Conservation (phyloP, 2,113 vertebrate species). For the Colinus virginianus region DNA sequence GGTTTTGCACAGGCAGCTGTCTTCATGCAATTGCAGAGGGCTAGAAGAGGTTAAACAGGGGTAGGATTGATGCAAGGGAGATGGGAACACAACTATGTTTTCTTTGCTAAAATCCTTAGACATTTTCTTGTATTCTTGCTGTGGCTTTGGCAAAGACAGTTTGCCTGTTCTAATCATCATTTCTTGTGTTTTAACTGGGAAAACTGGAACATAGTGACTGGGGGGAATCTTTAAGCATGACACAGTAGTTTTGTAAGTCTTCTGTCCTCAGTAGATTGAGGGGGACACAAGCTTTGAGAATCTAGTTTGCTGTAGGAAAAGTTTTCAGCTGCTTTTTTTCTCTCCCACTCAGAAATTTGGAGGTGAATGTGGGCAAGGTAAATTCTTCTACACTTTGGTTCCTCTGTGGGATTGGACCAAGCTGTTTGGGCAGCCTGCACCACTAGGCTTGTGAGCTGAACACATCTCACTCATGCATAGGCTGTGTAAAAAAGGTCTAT, state of each 20-base stretch:
- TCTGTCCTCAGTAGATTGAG: not conserved
- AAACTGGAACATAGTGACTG: not conserved
- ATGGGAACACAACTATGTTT: not conserved
- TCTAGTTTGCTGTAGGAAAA: not conserved
- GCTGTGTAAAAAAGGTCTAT: not conserved
- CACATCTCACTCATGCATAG: accelerated
- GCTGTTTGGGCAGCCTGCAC: not conserved
- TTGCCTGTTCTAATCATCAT: not conserved
- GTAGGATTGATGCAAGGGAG: not conserved
- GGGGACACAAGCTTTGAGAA: not conserved
- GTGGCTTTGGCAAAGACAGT: not conserved
- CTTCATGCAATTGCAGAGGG: not conserved
- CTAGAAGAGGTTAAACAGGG: not conserved
- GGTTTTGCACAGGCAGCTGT: not conserved
- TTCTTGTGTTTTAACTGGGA: not conserved
- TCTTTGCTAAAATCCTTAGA: not conserved
- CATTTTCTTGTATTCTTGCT: not conserved
- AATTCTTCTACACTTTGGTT: not conserved
- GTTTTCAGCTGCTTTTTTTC: not conserved
- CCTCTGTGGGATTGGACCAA: not conserved
- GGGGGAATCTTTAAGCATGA: not conserved
- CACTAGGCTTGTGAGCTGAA: not conserved
- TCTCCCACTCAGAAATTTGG: not conserved
- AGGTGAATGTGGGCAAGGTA: not conserved
- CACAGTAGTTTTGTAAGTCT: not conserved